phyloP scores from a whole-genome alignment of 2,797 vertebrate species.

The Chromobotia macracanthus region DNA sequence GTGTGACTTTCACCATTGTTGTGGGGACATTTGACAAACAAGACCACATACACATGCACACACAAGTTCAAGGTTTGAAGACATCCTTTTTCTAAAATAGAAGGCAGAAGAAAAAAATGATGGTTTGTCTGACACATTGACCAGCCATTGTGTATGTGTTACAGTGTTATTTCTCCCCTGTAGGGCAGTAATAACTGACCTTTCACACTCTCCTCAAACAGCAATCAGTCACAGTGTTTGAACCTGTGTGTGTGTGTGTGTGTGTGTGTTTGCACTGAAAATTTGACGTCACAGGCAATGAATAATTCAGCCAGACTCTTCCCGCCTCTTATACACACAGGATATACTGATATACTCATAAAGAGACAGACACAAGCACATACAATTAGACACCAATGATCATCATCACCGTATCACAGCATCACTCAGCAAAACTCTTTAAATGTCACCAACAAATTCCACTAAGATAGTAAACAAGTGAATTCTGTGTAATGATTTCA shows the following conservation, averaged over 20 bases:
- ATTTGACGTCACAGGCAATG: constrained; percentile 36
- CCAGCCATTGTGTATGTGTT: neutral
- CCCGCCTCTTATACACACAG: constrained; percentile 11
- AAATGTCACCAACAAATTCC: neutral
- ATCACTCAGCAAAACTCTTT: neutral
- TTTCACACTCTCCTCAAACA: constrained; percentile 12
- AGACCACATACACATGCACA: constrained; percentile 22
- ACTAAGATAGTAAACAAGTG: neutral
- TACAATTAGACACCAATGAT: neutral
- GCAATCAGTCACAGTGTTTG: constrained; percentile 13
- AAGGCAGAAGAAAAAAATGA: constrained; percentile 32
- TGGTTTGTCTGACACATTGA: constrained; percentile 34
- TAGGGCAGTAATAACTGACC: constrained; percentile 12
- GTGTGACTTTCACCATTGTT: too few relatives aligned
- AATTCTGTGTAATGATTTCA: neutral
- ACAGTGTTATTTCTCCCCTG: constrained; percentile 17
- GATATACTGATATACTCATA: constrained; percentile 2
- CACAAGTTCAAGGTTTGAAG: neutral
- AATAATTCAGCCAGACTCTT: constrained; percentile 27
- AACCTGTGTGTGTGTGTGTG: neutral
- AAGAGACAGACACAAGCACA: neutral
- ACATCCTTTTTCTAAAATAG: constrained; percentile 33
- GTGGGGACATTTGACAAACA: too few relatives aligned
- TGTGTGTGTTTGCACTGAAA: constrained; percentile 17
- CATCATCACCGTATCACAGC: neutral